phyloP scores from a whole-genome alignment of 2,797 vertebrate species.

The Rhincodon typus region DNA sequence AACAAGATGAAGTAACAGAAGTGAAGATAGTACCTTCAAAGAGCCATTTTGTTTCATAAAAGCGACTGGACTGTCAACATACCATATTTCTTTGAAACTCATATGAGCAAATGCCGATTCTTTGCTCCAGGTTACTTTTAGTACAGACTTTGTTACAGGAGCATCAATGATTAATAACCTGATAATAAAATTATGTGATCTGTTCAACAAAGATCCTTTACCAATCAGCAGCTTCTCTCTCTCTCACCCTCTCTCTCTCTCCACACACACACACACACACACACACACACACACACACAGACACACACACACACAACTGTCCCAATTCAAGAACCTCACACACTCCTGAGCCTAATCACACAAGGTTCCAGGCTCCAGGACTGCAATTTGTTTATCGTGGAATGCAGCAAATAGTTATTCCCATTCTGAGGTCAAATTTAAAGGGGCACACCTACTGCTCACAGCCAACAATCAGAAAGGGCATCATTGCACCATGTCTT shows the following conservation, averaged over 20 bases:
- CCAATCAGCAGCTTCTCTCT: neutral
- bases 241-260: too few species aligned
- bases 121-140: neutral
- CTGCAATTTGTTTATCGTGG: neutral
- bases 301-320: too few species aligned
- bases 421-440: neutral
- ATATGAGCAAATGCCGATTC: too few species aligned
- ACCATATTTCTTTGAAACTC: too few species aligned
- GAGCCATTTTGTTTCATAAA: neutral
- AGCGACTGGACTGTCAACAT: neutral
- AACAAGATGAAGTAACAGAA: neutral
- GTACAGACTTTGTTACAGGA: neutral
- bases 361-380: too few species aligned
- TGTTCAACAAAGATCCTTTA: neutral
- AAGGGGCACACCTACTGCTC: neutral
- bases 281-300: too few species aligned
- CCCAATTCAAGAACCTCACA: too few species aligned
- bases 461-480: neutral
- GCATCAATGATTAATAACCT: neutral
- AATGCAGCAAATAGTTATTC: neutral
- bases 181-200: neutral
- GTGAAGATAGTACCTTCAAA: neutral
- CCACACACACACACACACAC: too few species aligned
- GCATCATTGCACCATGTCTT: neutral
- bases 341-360: too few species aligned